Base-by-base conservation (phyloP, 2,888 invertebrate species). In the Patella ulyssiponensis region DNA sequence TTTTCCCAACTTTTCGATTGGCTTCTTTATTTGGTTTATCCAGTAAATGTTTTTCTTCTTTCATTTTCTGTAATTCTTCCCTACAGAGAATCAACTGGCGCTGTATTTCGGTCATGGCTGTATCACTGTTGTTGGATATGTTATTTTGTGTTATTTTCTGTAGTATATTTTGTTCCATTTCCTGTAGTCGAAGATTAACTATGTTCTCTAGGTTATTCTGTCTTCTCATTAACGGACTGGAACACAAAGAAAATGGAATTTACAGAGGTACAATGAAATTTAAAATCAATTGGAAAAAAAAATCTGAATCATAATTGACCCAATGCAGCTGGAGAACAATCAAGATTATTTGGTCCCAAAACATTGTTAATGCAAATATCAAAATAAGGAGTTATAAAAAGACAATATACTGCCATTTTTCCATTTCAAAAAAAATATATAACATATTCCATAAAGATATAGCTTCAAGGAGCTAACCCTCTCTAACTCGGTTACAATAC, bases 141-240 rank as follows among this genome's bases (percentile, higher is more conserved):
- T 64, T 71, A 20, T 27, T 56, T 51, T 75, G 74, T 14, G 52
- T 20, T 75, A 85, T 85, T 77, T 84, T 85, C 23, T 79, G 54
- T 12, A 87, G 72, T 1, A 88, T 77, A 69, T 85, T 85, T 56
- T 79, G 76, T 75, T 87, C 88, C 64, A 88, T 74, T 56, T 83
- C 79, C 72, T 87, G 80, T 53, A 88, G 77, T 17, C 86, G 79
- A 54, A 79, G 79, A 70, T 86, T 86, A 14, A 87, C 85, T 7
- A 81, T 82, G 64, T 84, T 84, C 73, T 87, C 86, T 77, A 87
- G 79, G 69, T 83, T 77, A 27, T 79, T 82, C 76, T 89, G 89
- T 33, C 87, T 77, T 44, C 84, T 75, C 72, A 88, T 76, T 44
- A 88, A 69, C 1, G 89, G 89, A 78, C 88, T 89, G 81, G 51